phyloP scores from a whole-genome alignment of 2,797 vertebrate species.

The Gadopsis bispinosus region DNA sequence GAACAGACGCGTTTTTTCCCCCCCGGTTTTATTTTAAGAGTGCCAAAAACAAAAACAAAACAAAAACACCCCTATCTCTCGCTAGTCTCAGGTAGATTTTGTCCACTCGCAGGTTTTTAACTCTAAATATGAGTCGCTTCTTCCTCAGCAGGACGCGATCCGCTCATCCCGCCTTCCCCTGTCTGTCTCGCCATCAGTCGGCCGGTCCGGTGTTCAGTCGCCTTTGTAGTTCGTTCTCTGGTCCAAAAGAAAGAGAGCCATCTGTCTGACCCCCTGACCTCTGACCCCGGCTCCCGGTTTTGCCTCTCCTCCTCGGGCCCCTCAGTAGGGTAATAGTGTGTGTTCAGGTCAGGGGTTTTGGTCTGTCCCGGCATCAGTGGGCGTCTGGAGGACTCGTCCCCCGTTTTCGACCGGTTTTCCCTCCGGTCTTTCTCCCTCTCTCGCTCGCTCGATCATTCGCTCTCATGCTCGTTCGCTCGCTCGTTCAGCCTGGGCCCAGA shows the following conservation, averaged over 20 bases:
- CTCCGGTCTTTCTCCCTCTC: constrained; percentile 62
- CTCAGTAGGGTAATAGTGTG: constrained; percentile 44
- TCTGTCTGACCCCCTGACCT: constrained; percentile 64
- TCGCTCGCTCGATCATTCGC: constrained; percentile 49
- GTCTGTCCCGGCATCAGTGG: constrained; percentile 68
- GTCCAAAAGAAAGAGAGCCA: constrained; percentile 70
- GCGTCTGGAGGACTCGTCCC: constrained; percentile 68
- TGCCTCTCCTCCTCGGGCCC: constrained; percentile 47
- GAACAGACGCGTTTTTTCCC: constrained; percentile 20
- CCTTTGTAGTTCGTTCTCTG: constrained; percentile 40
- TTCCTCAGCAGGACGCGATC: constrained; percentile 26
- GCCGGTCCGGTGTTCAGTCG: constrained; percentile 30
- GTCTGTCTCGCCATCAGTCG: constrained; percentile 33
- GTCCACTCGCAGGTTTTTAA: constrained; percentile 43
- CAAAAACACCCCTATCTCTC: neutral
- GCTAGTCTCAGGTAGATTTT: constrained; percentile 24
- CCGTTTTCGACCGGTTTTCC: constrained; percentile 63
- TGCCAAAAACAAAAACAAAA: constrained; percentile 5
- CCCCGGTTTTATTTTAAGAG: constrained; percentile 9
- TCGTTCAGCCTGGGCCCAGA: constrained; percentile 67
- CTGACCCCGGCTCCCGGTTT: constrained; percentile 54
- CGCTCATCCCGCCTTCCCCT: neutral
- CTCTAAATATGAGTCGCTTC: constrained; percentile 35
- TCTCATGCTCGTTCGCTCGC: constrained; percentile 48
- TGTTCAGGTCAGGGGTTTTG: constrained; percentile 68